Percentiles rank a stretch among this genome's conserved stretches.
phyloP scores from a whole-genome alignment of 37 sponge, comb jelly and placozoan genomes.

The Hormiphora californensis region DNA sequence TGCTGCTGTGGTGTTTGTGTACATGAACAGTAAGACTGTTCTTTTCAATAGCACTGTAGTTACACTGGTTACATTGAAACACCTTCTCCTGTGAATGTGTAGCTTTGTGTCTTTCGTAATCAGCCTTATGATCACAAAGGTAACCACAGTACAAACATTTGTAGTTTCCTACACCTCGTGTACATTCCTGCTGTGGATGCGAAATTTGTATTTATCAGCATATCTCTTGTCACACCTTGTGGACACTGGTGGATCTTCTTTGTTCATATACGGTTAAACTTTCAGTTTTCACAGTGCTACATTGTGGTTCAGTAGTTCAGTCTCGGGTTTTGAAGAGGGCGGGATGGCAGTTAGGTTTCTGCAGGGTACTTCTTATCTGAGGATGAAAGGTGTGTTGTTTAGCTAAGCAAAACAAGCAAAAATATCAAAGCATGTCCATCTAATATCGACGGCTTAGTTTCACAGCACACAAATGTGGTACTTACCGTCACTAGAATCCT shows the following conservation, averaged over 20 bases:
- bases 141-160: background rate
- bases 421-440: no score
- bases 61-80: background rate
- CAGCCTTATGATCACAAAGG: background rate
- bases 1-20: constrained; percentile 9
- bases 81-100: background rate
- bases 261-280: no score
- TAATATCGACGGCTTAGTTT: no score
- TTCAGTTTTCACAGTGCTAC: no score
- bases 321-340: no score
- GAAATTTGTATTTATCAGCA: background rate
- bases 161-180: background rate
- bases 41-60: background rate
- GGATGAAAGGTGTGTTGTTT: no score
- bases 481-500: no score
- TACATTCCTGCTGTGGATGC: constrained; percentile 2
- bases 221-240: background rate
- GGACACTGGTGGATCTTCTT: background rate
- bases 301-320: no score
- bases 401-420: no score
- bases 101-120: background rate
- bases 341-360: no score
- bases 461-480: no score
- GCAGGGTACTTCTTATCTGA: no score
- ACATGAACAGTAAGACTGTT: background rate